Percentiles rank a stretch among this genome's conserved stretches.
phyloP scores from a whole-genome alignment of 2,797 vertebrate species.

The Diplodus sargus region DNA sequence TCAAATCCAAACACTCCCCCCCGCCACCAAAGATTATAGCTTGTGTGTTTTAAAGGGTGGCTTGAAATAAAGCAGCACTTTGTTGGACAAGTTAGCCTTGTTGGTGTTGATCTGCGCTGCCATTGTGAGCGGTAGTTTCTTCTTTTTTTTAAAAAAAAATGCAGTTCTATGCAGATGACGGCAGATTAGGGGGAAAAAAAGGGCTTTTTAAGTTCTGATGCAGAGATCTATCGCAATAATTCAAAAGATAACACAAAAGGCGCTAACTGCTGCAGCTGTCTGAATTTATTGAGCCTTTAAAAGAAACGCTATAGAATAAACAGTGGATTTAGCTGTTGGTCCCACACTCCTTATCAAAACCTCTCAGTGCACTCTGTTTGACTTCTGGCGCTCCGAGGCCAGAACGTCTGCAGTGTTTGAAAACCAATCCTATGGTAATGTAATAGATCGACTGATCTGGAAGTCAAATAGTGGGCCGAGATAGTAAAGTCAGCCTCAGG shows the following conservation, averaged over 20 bases:
- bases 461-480: conserved; percentile 66
- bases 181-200: conserved; percentile 73
- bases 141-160: conserved; percentile 62
- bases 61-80: conserved; percentile 86
- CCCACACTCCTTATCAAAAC: conserved; percentile 64
- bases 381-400: conserved; percentile 50
- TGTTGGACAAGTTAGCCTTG: conserved; percentile 86
- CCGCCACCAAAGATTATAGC: conserved; percentile 79
- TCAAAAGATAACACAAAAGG: conserved; percentile 72
- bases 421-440: conserved; percentile 63
- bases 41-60: conserved; percentile 85
- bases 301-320: conserved; percentile 66
- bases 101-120: conserved; percentile 79
- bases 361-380: conserved; percentile 63
- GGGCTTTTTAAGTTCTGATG: conserved; percentile 75
- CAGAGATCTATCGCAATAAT: conserved; percentile 70
- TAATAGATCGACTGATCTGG: conserved; percentile 58
- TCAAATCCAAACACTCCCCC: conserved; percentile 81
- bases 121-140: conserved; percentile 73
- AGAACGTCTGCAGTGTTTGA: conserved; percentile 56
- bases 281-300: conserved; percentile 68
- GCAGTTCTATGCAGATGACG: conserved; percentile 82
- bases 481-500: conserved; percentile 50
- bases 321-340: conserved; percentile 60
- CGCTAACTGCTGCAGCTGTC: conserved; percentile 76